A percentile compares a stretch with the other conserved stretches of the same genome.
Conservation (phyloP, 2,888 invertebrate species). For the Brachyopa scutellaris region DNA sequence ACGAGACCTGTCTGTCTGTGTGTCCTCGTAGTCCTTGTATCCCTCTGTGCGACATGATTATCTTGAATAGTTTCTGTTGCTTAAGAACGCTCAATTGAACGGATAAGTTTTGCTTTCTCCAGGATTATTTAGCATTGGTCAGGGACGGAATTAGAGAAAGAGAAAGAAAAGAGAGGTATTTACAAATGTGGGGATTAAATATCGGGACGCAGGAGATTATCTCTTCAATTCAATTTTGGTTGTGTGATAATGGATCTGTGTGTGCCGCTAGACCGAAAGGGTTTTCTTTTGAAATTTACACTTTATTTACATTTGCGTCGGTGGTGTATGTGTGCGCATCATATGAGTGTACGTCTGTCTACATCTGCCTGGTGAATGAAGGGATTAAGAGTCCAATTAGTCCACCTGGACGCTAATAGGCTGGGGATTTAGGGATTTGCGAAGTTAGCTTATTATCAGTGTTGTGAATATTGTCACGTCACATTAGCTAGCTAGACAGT, state of each 20-base stretch:
- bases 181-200: constrained; percentile 69
- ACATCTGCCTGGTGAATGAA: constrained; percentile 43
- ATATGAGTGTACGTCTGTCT: background rate
- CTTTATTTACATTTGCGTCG: constrained; percentile 56
- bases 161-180: constrained; percentile 50
- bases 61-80: constrained; percentile 57
- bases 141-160: constrained; percentile 21
- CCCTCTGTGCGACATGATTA: constrained; percentile 36
- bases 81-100: constrained; percentile 67
- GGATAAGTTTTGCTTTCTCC: constrained; percentile 65
- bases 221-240: constrained; percentile 68
- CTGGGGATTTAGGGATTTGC: constrained; percentile 61
- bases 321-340: background rate
- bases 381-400: constrained; percentile 66
- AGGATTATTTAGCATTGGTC: constrained; percentile 67
- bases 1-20: constrained; percentile 6
- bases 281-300: constrained; percentile 51
- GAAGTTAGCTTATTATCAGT: constrained; percentile 54
- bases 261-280: constrained; percentile 36
- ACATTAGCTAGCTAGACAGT: no score
- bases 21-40: constrained; percentile 1
- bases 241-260: constrained; percentile 63
- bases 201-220: constrained; percentile 62
- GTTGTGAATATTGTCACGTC: constrained; percentile 9
- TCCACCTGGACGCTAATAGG: constrained; percentile 69